Evolutionary conservation across 2,113 vertebrate genomes (phyloP), one percentile per base, ranked within the genome.

Genomic region (Pomatorhinus ruficollis): DNA sequence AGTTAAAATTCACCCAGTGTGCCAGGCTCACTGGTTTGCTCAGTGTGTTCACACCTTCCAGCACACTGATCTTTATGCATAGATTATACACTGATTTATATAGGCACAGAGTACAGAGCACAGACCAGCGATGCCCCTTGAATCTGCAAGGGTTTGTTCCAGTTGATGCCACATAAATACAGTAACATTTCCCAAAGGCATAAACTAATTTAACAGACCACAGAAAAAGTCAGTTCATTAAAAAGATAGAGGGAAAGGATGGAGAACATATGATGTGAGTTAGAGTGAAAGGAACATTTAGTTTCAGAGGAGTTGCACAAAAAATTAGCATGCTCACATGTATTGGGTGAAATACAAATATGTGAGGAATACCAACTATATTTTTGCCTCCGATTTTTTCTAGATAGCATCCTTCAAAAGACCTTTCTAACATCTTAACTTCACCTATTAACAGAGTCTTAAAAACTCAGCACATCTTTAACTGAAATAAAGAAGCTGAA

Each of bases 251-350:
- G 15, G 24, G 21, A 31, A 18, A 78, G 27, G 17, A 63, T 39
- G 11, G 30, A 39, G 64, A 66, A 64, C 5, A 61, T 3, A 23
- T 1, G 3, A 86, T 9, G 6, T 0, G 4, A n/a, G 5, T 60
- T 54, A 76, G 52, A 90, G 10, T 20, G 15, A 87, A 81, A 69
- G 20, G 17, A 80, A 11, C 3, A 4, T 16, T 44, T 59, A 11
- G 9, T 54, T 92, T 76, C 59, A 72, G 37, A 69, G 23, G 7
- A 59, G 18, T 10, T 81, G 11, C 25, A 39, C 1, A 10, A 6
- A 74, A 77, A 84, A 59, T 81, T 42, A 56, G 1, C 23, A 14
- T 7, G 20, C 21, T 87, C 19, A 42, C 10, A 16, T 13, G 7
- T 37, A 39, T 66, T 57, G 72, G 8, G 5, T 56, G 11, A 86